Evolutionary conservation across 1,140 invertebrate genomes (phyloP), one percentile per base, ranked within the genome.

Genomic region (Leptopilina clavipes): DNA sequence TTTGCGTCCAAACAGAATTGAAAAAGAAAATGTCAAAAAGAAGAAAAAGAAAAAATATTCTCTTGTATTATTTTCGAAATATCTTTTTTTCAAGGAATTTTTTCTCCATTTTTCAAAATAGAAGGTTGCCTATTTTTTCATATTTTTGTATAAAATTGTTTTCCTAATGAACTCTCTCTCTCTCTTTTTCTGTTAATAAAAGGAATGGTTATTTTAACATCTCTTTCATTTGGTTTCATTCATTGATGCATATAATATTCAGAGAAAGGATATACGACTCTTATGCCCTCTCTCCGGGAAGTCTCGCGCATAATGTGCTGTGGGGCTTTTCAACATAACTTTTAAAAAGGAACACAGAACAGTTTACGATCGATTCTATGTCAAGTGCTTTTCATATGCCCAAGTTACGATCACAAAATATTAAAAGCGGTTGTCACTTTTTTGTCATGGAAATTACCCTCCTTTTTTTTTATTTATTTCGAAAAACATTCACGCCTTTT

Each of bases 311-410:
- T 65, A 65, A 65, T 31, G n/a, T n/a, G 59, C 12, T 31, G n/a
- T n/a, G n/a, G 5, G 22, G 37, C 52, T 54, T 31, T 65, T 65
- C 18, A 65, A 65, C 56, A 37, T 65, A 65, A 65, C 56, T 65
- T 65, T 31, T 25, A 65, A 31, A 56, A 65, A 37, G 59, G 59
- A 65, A 65, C 59, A 65, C 59, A 65, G 12, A n/a, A n/a, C 22
- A 65, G 59, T 65, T 65, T 65, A 65, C 59, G 22, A 31, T 65
- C 25, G 59, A 65, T 65, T 65, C 59, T 65, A 31, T 65, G 59
- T 65, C 59, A 65, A 31, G 59, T 31, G 59, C 59, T 65, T 65
- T 31, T 65, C 59, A 31, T n/a, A n/a, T 31, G 12, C 59, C 22
- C 25, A 65, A 65, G 59, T 65, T 65, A 65, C 25, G 59, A 65